Evolutionary conservation across 1,140 invertebrate species (phyloP).

Genomic region (Eriocheir sinensis): DNA sequence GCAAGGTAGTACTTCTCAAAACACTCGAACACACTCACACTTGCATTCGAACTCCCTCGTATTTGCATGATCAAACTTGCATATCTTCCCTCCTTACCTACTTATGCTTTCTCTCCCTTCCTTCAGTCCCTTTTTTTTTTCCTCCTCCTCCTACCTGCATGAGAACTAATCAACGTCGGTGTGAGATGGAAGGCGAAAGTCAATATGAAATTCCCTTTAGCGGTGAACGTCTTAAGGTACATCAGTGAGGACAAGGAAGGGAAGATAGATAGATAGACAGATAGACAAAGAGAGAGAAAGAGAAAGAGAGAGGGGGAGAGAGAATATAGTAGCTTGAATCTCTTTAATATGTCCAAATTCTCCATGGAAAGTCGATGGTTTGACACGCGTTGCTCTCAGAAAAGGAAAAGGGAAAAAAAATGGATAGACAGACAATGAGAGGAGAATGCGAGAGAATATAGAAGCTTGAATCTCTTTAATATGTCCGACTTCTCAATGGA

Average conservation of each 20-base stretch:
- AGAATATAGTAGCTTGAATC: too few relatives aligned
- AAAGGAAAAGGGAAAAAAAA: too few relatives aligned
- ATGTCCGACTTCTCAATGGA: background rate
- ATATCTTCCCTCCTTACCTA: background rate
- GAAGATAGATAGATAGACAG: background rate
- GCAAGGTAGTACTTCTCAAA: background rate
- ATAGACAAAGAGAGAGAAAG: background rate
- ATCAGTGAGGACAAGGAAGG: too few relatives aligned
- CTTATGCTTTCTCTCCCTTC: background rate
- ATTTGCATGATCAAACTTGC: constrained; percentile 20
- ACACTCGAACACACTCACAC: background rate
- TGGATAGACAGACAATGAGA: too few relatives aligned
- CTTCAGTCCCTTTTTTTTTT: background rate
- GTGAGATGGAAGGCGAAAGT: background rate
- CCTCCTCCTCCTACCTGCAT: too few relatives aligned
- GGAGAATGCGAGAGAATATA: too few relatives aligned
- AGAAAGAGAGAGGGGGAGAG: too few relatives aligned
- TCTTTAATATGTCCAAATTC: too few relatives aligned
- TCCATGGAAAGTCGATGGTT: too few relatives aligned
- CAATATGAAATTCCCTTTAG: too few relatives aligned
- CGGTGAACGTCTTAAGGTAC: too few relatives aligned
- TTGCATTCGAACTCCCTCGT: background rate
- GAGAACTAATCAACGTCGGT: constrained; percentile 1
- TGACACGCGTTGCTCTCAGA: too few relatives aligned
- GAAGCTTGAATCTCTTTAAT: background rate